phyloP scores from a whole-genome alignment of 2,797 vertebrate species.

The Sphaeramia orbicularis region DNA sequence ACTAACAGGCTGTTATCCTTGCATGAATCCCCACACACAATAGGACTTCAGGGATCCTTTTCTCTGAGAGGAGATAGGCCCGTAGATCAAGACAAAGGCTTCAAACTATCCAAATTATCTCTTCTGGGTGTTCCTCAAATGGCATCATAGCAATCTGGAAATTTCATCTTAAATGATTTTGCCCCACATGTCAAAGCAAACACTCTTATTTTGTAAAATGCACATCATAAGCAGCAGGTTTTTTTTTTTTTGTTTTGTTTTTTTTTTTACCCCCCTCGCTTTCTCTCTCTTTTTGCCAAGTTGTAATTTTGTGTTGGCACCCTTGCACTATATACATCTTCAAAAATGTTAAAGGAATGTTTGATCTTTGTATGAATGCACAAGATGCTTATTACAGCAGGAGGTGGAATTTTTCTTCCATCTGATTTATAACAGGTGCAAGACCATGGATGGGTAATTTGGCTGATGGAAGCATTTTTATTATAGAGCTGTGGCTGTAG shows the following conservation, averaged over 20 bases:
- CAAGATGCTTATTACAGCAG: conserved; percentile 82
- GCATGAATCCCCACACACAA: conserved; percentile 66
- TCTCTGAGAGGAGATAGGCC: conserved; percentile 53
- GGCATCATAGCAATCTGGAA: conserved; percentile 54
- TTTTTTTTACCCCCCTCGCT: background rate
- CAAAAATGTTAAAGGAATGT: conserved; percentile 79
- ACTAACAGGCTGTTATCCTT: conserved; percentile 57
- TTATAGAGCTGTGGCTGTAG: conserved; percentile 73
- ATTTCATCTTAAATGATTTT: conserved; percentile 69
- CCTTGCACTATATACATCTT: conserved; percentile 41
- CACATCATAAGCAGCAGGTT: conserved; percentile 33
- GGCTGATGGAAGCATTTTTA: conserved; percentile 77
- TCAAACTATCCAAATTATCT: conserved; percentile 71
- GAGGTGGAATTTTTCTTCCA: conserved; percentile 82
- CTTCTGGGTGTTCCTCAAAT: conserved; percentile 64
- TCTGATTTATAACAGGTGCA: conserved; percentile 86
- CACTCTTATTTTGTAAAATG: conserved; percentile 48
- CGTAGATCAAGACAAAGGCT: conserved; percentile 64
- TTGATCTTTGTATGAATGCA: conserved; percentile 75
- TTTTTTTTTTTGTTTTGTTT: conserved; percentile 5
- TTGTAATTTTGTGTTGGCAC: conserved; percentile 78
- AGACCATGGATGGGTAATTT: conserved; percentile 79
- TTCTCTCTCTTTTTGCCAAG: conserved; percentile 43
- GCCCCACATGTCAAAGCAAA: conserved; percentile 63
- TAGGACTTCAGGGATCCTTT: conserved; percentile 55